Conservation (phyloP, 1,140 invertebrate species). For the Aphaenogaster rudis region DNA sequence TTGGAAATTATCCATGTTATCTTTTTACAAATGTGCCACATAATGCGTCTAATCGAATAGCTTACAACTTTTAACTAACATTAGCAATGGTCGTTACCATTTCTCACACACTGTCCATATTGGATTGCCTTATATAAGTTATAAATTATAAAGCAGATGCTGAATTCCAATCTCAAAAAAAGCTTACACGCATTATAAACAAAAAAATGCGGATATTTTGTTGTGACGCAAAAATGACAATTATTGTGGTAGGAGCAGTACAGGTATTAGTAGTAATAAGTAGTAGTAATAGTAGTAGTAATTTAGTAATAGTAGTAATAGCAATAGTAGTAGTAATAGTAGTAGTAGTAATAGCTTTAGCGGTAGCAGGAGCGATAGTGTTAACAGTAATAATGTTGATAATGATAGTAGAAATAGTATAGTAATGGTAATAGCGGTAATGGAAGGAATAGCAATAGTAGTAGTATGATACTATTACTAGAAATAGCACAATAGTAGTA, state of each 20-base stretch:
- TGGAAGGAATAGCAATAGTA: conserved; percentile 48
- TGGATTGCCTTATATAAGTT: conserved; percentile 6
- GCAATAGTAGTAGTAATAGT: neutral
- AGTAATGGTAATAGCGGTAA: conserved; percentile 45
- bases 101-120: conserved; percentile 26
- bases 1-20: conserved; percentile 27
- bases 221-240: conserved; percentile 19
- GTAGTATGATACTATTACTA: conserved; percentile 44
- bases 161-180: neutral
- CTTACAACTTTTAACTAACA: conserved; percentile 23
- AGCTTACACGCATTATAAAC: conserved; percentile 34
- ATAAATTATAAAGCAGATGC: conserved; percentile 34
- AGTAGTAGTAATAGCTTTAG: conserved; percentile 29
- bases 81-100: neutral
- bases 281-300: conserved; percentile 32
- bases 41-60: conserved; percentile 12
- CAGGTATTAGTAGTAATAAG: conserved; percentile 24
- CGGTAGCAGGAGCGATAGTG: conserved; percentile 29
- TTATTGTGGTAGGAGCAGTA: conserved; percentile 16
- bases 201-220: conserved; percentile 4
- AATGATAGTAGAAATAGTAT: conserved; percentile 41
- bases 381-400: conserved; percentile 4
- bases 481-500: conserved; percentile 10
- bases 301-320: conserved; percentile 7
- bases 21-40: conserved; percentile 5